phyloP scores from a whole-genome alignment of 1,140 invertebrate species.

The Agrilus planipennis region DNA sequence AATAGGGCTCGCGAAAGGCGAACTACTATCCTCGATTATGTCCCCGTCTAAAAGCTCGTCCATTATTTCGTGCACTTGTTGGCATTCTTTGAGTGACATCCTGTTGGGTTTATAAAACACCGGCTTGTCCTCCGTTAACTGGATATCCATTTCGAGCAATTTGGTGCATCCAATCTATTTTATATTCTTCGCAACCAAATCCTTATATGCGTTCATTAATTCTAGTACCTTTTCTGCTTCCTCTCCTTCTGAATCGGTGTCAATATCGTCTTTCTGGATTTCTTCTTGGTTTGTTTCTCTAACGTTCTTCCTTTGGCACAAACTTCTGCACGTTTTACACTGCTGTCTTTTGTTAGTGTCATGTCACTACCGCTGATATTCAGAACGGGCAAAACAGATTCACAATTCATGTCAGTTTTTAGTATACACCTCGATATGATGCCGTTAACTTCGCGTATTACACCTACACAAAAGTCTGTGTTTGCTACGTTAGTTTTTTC shows the following conservation, averaged over 20 bases:
- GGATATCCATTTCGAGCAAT: conserved; percentile 18
- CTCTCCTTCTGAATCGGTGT: not conserved
- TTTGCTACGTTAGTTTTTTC: no score
- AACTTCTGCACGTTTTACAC: not conserved
- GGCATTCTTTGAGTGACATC: not conserved
- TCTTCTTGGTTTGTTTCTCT: not conserved
- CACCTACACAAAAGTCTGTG: no score
- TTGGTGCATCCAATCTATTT: conserved; percentile 15
- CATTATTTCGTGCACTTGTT: conserved; percentile 1
- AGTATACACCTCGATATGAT: not conserved
- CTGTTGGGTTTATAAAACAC: conserved; percentile 3
- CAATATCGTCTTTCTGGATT: not conserved
- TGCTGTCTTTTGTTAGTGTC: not conserved
- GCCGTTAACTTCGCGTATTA: no score
- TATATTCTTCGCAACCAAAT: conserved; percentile 1
- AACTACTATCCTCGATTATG: not conserved
- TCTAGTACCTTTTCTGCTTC: not conserved
- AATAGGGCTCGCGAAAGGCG: conserved; percentile 5
- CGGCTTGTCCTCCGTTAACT: conserved; percentile 12
- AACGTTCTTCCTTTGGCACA: not conserved
- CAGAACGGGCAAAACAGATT: not conserved
- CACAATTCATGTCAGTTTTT: not conserved
- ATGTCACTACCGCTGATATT: not conserved
- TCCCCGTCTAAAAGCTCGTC: not conserved
- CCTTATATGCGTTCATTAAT: not conserved